Conservation (phyloP, 2,113 vertebrate genomes). For the Paratilapia polleni region DNA sequence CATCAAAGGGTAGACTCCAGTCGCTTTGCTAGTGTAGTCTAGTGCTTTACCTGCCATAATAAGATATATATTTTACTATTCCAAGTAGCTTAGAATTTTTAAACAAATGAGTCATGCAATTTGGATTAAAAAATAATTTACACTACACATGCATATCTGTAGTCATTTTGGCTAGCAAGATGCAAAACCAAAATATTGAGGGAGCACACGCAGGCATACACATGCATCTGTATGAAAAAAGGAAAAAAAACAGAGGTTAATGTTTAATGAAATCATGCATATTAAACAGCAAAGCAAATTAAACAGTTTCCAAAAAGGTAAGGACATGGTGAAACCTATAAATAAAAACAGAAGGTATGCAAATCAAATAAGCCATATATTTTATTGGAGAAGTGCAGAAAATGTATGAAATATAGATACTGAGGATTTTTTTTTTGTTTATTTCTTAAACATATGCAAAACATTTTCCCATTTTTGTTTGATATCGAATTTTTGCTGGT, state of each 20-base stretch:
- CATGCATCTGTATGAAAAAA: constrained; percentile 89
- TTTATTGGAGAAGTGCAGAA: neutral
- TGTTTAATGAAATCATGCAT: constrained; percentile 41
- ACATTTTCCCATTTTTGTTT: neutral
- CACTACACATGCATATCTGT: constrained; percentile 85
- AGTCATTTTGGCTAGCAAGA: constrained; percentile 85
- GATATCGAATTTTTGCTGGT: neutral
- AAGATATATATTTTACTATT: constrained; percentile 86
- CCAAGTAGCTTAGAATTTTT: constrained; percentile 66
- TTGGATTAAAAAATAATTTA: constrained; percentile 72
- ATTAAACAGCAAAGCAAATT: neutral
- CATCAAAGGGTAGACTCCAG: constrained; percentile 84
- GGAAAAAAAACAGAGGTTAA: constrained; percentile 66
- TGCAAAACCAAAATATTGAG: constrained; percentile 88
- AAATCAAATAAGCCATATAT: neutral
- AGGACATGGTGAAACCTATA: neutral
- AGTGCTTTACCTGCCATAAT: constrained; percentile 96
- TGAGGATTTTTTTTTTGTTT: neutral
- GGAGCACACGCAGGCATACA: constrained; percentile 94
- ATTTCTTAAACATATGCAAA: neutral
- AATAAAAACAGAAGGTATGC: neutral
- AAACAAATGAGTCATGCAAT: constrained; percentile 75
- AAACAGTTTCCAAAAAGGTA: neutral
- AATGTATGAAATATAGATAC: neutral
- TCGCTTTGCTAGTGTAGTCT: constrained; percentile 96